Evolutionary conservation across 64 coral and sea anemone genomes (phyloP).

Genomic region (Orbicella faveolata): DNA sequence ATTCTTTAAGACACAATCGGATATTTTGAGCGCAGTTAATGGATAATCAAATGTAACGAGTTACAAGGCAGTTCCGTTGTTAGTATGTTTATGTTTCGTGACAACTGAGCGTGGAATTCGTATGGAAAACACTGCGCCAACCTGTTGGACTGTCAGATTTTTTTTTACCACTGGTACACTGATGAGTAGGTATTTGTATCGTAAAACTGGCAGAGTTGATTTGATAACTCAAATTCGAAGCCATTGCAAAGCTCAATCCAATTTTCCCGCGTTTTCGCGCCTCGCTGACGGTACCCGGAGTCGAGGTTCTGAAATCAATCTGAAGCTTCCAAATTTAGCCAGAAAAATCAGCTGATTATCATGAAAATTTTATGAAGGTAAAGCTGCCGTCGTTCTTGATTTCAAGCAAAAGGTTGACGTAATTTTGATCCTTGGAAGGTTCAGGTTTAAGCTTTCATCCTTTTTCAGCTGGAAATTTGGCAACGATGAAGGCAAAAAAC

Average conservation of each 20-base stretch:
- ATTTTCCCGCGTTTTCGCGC: neutral
- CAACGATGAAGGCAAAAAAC: neutral
- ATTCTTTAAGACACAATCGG: neutral
- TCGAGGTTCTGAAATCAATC: neutral
- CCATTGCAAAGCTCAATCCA: neutral
- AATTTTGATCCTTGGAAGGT: neutral
- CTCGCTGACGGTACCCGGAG: neutral
- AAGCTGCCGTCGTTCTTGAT: slow-evolving; percentile 2
- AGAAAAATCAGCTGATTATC: slow-evolving; percentile 10
- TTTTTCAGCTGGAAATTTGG: neutral
- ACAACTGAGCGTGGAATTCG: neutral
- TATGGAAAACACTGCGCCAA: slow-evolving; percentile 1
- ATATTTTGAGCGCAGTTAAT: neutral
- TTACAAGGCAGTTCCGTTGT: neutral
- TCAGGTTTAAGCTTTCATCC: neutral
- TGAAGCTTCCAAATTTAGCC: neutral
- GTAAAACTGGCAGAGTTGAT: neutral
- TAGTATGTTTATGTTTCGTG: slow-evolving; percentile 22
- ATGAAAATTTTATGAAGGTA: slow-evolving; percentile 33
- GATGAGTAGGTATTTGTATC: neutral
- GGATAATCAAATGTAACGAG: slow-evolving; percentile 12
- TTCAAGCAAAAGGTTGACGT: slow-evolving; percentile 38
- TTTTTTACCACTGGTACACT: neutral
- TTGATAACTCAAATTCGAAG: neutral
- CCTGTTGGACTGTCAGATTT: slow-evolving; percentile 12